These are phyloP conservation scores for Corythornis cristatus DNA, from an alignment of 2,113 vertebrate genomes.

Conservation along the genomic window DNA sequence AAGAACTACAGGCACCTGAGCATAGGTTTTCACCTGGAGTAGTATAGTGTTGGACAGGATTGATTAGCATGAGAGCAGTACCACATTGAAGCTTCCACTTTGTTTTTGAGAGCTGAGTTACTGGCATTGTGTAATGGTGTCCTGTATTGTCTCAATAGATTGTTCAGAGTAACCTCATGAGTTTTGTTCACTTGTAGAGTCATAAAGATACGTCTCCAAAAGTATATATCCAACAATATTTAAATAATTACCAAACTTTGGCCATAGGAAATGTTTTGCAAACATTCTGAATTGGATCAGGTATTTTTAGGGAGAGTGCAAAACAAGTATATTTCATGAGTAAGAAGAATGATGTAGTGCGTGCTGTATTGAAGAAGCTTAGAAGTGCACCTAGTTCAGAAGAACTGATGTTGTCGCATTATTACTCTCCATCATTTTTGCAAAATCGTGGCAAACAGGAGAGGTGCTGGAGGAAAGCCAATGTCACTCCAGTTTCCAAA, in stretches of 20 bases:
- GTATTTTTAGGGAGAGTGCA: not conserved
- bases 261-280: not conserved
- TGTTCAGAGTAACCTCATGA: not conserved
- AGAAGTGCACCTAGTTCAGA: not conserved
- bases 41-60: not conserved
- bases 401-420: not conserved
- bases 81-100: not conserved
- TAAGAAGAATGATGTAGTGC: accelerated
- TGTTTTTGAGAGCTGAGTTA: not conserved
- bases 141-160: not conserved
- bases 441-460: too few relatives aligned
- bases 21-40: not conserved
- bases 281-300: not conserved
- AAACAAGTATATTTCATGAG: not conserved
- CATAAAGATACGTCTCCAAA: not conserved
- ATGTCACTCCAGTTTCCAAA: too few relatives aligned
- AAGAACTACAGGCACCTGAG: not conserved
- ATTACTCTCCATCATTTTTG: too few relatives aligned
- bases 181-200: not conserved
- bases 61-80: not conserved
- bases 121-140: too few relatives aligned
- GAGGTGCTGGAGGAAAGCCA: too few relatives aligned
- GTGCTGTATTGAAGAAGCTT: not conserved
- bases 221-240: not conserved
- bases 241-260: not conserved